Base-by-base conservation (phyloP, 53 echinoderm and acorn worm species). In the Stichopus horrens region DNA sequence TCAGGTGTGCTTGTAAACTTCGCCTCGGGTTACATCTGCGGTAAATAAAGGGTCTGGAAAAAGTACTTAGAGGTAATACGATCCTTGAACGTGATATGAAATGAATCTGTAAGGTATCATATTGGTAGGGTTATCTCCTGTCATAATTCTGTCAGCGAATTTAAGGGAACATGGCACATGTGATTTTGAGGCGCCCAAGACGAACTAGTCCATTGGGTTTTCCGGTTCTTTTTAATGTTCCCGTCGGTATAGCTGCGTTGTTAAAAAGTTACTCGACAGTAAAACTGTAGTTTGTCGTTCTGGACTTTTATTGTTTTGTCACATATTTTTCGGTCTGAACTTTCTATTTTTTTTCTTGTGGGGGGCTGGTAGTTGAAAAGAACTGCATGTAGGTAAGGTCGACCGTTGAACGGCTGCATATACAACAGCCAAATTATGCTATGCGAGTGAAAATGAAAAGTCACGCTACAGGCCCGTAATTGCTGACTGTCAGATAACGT, bases 21-120 rank as follows among this genome's bases (percentile, higher is more conserved):
- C 78, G 78, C 78, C 78, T 78, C 78, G 78, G 78, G 79, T 79
- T 79, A 52, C 79, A 79, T 79, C 79, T 79, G 79, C 79, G 79
- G 79, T 79, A 79, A 79, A 79, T 79, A 79, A 55, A 79, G 79
- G 55, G 79, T 79, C 79, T 79, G 79, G 54, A 79, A 79, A 79
- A 79, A 79, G 79, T 79, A 79, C 79, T 79, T 79, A 79, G 18
- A 37, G 20, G 79, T 79, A 79, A 79, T 55, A 55, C 55, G 79
- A 79, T 55, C 55, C 18, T 20, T 79, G 19, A 21, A 79, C 79
- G 79, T 79, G 79, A 55, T 79, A 79, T 16, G 79, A 20, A 79
- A 79, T 79, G 79, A 57, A 79, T 79, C 79, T 79, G 79, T 79
- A 79, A 56, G 79, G 54, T 79, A 79, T 79, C 79, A 79, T 79